phyloP scores from a whole-genome alignment of 1,140 invertebrate genomes.

The Cardiocondyla obscurior region DNA sequence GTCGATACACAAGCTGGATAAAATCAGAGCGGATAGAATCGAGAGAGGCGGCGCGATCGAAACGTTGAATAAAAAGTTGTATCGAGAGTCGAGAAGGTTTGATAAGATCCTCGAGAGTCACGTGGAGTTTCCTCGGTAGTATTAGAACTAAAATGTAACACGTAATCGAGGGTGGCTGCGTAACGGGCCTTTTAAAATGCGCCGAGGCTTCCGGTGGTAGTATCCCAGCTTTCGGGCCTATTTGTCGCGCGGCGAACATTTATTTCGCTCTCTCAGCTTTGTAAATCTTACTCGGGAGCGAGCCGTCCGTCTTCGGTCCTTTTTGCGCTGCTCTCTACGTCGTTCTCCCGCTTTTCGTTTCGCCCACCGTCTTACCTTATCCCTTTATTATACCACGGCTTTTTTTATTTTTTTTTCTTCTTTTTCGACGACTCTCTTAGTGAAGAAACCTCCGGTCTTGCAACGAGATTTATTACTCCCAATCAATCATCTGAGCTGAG shows the following conservation, averaged over 20 bases:
- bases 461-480: constrained; percentile 46
- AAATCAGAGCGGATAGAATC: neutral
- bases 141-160: neutral
- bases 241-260: constrained; percentile 52
- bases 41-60: neutral
- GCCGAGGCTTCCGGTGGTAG: neutral
- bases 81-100: neutral
- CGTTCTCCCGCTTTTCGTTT: constrained; percentile 1
- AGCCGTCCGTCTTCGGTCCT: constrained; percentile 24
- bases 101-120: neutral
- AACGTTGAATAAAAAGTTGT: neutral
- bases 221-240: constrained; percentile 14
- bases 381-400: constrained; percentile 57
- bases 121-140: neutral
- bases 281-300: constrained; percentile 37
- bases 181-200: constrained; percentile 14
- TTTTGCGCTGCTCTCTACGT: neutral
- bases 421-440: constrained; percentile 35
- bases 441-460: neutral
- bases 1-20: neutral
- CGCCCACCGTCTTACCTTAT: constrained; percentile 3
- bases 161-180: neutral
- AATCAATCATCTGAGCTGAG: constrained; percentile 39
- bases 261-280: constrained; percentile 35
- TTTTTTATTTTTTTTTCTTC: no score